phyloP scores from a whole-genome alignment of 2,797 vertebrate genomes.

The Tenualosa ilisha region DNA sequence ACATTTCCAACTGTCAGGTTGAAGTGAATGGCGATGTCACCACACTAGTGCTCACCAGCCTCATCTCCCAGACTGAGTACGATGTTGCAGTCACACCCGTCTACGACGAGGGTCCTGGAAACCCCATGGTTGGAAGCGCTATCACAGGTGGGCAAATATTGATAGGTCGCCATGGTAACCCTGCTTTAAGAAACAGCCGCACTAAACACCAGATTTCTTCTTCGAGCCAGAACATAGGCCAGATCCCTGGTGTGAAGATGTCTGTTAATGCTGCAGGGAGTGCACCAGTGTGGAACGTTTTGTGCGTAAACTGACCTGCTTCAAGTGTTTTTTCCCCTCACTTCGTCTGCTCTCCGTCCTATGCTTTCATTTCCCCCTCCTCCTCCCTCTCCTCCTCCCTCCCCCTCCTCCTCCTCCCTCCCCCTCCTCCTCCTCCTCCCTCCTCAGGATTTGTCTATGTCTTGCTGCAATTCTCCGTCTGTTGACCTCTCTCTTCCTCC shows the following conservation, averaged over 20 bases:
- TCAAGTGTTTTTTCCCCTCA: neutral
- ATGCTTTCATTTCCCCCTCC: neutral
- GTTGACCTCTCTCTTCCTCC: neutral
- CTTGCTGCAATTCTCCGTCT: neutral
- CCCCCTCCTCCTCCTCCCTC: neutral
- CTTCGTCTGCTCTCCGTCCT: slow-evolving; percentile 8
- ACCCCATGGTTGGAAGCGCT: slow-evolving; percentile 72
- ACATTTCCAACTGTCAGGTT: slow-evolving; percentile 64
- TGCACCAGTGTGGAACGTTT: neutral
- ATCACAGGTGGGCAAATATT: slow-evolving; percentile 79
- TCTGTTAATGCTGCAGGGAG: slow-evolving; percentile 7
- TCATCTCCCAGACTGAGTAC: slow-evolving; percentile 87
- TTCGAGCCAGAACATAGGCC: neutral
- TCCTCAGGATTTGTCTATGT: neutral
- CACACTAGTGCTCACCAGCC: slow-evolving; percentile 71
- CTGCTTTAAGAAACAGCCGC: neutral
- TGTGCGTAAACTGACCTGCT: neutral
- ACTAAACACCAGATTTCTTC: neutral
- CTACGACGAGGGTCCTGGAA: slow-evolving; percentile 80
- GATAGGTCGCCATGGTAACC: neutral
- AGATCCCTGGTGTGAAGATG: slow-evolving; percentile 21
- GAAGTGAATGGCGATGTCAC: slow-evolving; percentile 81
- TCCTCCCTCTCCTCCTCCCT: too few species aligned
- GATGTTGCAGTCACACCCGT: slow-evolving; percentile 82
- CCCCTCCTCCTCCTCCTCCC: too few species aligned